A percentile compares a stretch with the other conserved stretches of the same genome.
Evolutionary conservation across 2,888 invertebrate species (phyloP).

Genomic region (Sminthurinus aureus): DNA sequence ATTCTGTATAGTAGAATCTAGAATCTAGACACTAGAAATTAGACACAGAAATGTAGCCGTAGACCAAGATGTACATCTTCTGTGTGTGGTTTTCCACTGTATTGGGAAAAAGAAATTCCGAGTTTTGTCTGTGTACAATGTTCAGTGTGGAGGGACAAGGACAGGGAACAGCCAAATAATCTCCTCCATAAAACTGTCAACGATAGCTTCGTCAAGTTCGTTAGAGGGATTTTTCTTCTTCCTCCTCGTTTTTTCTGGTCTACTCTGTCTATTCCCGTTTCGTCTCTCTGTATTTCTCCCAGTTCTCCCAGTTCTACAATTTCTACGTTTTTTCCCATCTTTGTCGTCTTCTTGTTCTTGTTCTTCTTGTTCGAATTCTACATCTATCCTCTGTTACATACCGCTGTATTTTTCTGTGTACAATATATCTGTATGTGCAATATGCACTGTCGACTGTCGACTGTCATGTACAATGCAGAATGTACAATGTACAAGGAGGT

Average conservation of each 20-base stretch:
- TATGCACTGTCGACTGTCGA: too few species aligned
- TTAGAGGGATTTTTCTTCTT: constrained; percentile 40
- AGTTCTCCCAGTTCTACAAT: neutral
- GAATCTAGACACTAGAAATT: neutral
- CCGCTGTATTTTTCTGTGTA: neutral
- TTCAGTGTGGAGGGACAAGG: too few species aligned
- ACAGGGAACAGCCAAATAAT: constrained; percentile 34
- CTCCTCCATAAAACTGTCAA: constrained; percentile 46
- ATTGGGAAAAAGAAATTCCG: neutral
- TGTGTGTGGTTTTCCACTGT: neutral
- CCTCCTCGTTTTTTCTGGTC: neutral
- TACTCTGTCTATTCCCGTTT: neutral
- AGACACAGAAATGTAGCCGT: neutral
- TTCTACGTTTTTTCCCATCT: neutral
- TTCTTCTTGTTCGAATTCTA: neutral
- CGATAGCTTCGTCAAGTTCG: constrained; percentile 43
- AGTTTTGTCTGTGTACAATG: too few species aligned
- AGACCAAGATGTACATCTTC: neutral
- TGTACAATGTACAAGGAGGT: too few species aligned
- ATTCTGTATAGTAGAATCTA: too few species aligned
- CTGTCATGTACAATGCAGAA: too few species aligned
- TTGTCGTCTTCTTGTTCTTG: neutral
- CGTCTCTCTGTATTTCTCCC: constrained; percentile 5
- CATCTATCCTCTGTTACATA: neutral
- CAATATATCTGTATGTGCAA: constrained; percentile 6